Percentiles rank a stretch among this genome's conserved stretches.
Evolutionary conservation across 2,113 vertebrate species (phyloP).

Genomic region (Columba janthina): DNA sequence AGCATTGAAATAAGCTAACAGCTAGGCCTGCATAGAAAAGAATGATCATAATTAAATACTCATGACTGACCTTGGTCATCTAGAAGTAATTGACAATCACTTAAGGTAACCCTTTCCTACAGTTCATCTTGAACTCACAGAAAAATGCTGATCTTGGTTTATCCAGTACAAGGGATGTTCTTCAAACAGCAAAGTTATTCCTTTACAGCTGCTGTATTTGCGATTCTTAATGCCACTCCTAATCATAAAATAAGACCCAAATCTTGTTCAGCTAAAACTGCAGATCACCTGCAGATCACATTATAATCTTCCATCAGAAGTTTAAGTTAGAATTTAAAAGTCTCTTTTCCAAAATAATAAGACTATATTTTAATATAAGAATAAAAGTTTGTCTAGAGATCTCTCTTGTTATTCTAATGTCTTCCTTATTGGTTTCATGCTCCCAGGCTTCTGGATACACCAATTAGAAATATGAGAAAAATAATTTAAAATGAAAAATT

Average conservation of each 20-base stretch:
- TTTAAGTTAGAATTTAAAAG: not conserved
- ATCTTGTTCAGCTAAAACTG: not conserved
- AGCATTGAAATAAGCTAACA: not conserved
- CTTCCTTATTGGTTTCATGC: not conserved
- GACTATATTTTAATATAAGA: not conserved
- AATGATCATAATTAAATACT: not conserved
- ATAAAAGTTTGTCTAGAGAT: not conserved
- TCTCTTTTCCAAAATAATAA: not conserved
- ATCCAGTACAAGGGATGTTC: not conserved
- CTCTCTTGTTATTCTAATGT: not conserved
- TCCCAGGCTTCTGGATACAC: not conserved
- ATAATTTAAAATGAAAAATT: conserved; percentile 41
- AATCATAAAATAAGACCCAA: not conserved
- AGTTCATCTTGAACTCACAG: not conserved
- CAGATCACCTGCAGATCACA: not conserved
- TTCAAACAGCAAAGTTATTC: not conserved
- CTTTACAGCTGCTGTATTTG: not conserved
- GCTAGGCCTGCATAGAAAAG: not conserved
- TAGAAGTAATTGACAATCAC: not conserved
- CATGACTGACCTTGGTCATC: not conserved
- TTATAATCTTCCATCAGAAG: not conserved
- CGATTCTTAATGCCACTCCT: not conserved
- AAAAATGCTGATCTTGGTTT: not conserved
- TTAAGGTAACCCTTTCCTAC: not conserved
- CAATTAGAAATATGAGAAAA: conserved; percentile 50